Evolutionary conservation across 2,888 invertebrate genomes (phyloP).

Genomic region (Dasypolia templi): DNA sequence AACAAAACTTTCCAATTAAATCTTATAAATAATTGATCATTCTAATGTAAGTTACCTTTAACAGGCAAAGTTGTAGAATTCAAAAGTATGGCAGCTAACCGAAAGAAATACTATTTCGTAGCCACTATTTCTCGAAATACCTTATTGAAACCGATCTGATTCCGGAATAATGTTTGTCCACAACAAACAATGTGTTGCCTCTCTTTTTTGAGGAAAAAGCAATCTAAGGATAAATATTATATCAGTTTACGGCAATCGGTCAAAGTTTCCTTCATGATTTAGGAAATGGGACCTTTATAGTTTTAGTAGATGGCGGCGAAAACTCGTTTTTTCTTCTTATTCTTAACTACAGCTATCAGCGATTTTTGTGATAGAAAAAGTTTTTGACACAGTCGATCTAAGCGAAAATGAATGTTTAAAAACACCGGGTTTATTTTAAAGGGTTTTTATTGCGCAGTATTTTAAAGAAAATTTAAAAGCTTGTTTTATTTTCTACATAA

Average conservation of each 20-base stretch:
- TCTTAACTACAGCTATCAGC: constrained; percentile 55
- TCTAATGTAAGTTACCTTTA: constrained; percentile 24
- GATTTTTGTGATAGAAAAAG: constrained; percentile 62
- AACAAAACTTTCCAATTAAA: constrained; percentile 22
- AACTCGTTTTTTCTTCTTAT: constrained; percentile 52
- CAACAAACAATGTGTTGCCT: constrained; percentile 72
- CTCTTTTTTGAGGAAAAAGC: constrained; percentile 72
- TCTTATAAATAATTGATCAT: constrained; percentile 24
- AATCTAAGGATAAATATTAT: constrained; percentile 76
- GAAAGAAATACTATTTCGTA: constrained; percentile 48
- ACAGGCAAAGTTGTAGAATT: constrained; percentile 15
- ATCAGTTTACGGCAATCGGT: constrained; percentile 73
- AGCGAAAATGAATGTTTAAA: constrained; percentile 48
- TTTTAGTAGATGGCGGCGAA: constrained; percentile 64
- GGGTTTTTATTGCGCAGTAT: constrained; percentile 12
- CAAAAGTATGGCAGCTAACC: neutral
- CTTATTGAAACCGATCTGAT: constrained; percentile 70
- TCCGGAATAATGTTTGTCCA: constrained; percentile 71
- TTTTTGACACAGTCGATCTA: constrained; percentile 57
- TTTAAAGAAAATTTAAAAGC: constrained; percentile 24
- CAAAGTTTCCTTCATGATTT: constrained; percentile 72
- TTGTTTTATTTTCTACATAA: constrained; percentile 6
- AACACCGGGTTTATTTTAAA: constrained; percentile 27
- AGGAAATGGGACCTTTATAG: constrained; percentile 68
- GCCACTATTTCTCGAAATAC: constrained; percentile 59